These are phyloP conservation scores for Salvator merianae DNA, from an alignment of 2,113 vertebrate genomes.

Conservation along the genomic window DNA sequence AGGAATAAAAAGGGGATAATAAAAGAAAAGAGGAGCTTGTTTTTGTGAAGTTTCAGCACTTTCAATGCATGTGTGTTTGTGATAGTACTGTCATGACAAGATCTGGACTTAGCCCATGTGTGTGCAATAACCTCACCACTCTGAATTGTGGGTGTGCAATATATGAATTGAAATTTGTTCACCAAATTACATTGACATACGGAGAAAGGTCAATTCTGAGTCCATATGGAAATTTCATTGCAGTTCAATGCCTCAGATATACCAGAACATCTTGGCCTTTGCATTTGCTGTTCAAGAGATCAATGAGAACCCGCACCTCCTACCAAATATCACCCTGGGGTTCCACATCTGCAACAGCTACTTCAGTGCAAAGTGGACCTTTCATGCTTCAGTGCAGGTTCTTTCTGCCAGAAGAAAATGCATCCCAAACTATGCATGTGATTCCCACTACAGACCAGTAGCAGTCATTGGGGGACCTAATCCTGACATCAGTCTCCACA, in stretches of 20 bases:
- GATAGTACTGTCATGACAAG: no score
- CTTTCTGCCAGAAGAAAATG: not conserved
- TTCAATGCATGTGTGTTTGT: no score
- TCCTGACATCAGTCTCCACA: not conserved
- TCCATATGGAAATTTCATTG: not conserved
- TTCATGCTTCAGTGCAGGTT: not conserved
- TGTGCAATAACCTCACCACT: no score
- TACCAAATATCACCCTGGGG: not conserved
- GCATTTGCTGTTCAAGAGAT: not conserved
- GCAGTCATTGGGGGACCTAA: not conserved
- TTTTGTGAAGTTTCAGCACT: no score
- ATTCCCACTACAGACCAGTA: not conserved
- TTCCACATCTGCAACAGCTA: not conserved
- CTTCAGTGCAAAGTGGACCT: not conserved
- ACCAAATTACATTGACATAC: no score
- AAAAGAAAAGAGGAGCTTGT: no score
- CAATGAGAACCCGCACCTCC: not conserved
- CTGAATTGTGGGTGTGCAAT: no score
- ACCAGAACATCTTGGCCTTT: not conserved
- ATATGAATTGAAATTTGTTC: no score
- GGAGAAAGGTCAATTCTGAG: no score
- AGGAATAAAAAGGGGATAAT: no score
- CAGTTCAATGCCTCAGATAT: not conserved
- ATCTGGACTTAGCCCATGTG: no score
- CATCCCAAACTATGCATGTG: constrained; percentile 5